These are phyloP conservation scores for Planococcus citri DNA, from an alignment of 1,140 invertebrate species.

Conservation along the genomic window DNA sequence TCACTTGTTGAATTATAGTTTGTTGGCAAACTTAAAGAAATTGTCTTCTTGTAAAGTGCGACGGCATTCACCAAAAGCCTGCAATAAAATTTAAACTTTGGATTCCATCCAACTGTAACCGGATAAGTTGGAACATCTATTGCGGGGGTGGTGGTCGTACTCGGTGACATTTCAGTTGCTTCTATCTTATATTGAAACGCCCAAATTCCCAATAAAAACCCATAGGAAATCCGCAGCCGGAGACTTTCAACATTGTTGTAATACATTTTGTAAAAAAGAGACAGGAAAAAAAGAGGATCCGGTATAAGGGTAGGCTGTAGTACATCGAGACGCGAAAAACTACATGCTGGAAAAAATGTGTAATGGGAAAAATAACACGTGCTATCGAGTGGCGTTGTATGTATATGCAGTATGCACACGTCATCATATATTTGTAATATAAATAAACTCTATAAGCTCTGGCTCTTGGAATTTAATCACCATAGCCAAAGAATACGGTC, in stretches of 20 bases:
- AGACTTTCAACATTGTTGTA: neutral
- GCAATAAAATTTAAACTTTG: constrained; percentile 8
- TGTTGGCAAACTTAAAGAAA: constrained; percentile 1
- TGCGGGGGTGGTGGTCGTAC: neutral
- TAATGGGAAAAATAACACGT: constrained; percentile 1
- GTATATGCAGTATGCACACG: too few species aligned
- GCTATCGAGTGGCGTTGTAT: neutral
- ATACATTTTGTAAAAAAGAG: neutral
- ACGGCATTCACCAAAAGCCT: neutral
- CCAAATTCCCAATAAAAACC: constrained; percentile 7
- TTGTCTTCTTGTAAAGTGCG: constrained; percentile 6
- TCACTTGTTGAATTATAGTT: constrained; percentile 7
- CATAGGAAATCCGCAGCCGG: neutral
- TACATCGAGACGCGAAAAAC: neutral
- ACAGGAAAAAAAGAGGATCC: too few species aligned
- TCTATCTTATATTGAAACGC: neutral
- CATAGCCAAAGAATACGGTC: too few species aligned
- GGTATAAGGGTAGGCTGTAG: neutral
- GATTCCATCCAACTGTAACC: constrained; percentile 1
- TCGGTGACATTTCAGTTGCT: neutral
- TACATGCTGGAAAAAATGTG: neutral
- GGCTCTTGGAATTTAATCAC: too few species aligned
- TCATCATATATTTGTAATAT: too few species aligned
- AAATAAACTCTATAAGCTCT: too few species aligned
- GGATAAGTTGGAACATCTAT: constrained; percentile 6